Conservation (phyloP, 2,888 invertebrate genomes). For the Agrilus mali region DNA sequence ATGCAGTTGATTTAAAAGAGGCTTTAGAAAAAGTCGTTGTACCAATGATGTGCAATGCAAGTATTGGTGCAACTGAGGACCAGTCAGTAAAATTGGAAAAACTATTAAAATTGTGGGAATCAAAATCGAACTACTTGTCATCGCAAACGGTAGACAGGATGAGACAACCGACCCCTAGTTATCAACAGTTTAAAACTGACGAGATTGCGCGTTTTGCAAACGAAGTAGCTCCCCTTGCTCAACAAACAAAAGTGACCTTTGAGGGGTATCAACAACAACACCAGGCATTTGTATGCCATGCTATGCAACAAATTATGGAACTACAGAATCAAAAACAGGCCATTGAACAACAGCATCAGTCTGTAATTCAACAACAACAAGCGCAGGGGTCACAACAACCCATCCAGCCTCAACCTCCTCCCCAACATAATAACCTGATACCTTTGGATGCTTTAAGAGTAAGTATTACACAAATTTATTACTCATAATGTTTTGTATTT, state of each 20-base stretch:
- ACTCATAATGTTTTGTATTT: no score
- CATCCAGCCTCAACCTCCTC: conserved; percentile 8
- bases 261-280: conserved; percentile 74
- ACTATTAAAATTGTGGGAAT: conserved; percentile 91
- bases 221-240: conserved; percentile 62
- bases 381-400: conserved; percentile 7
- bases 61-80: conserved; percentile 72
- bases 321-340: conserved; percentile 66
- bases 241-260: conserved; percentile 71
- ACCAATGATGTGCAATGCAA: conserved; percentile 94
- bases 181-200: conserved; percentile 79
- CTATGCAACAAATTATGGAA: conserved; percentile 76
- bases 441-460: conserved; percentile 19
- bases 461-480: no score
- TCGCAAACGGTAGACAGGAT: conserved; percentile 72
- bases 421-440: conserved; percentile 17
- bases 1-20: conserved; percentile 84
- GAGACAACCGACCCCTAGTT: conserved; percentile 76
- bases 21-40: conserved; percentile 91
- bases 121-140: conserved; percentile 83
- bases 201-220: conserved; percentile 67
- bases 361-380: conserved; percentile 7
- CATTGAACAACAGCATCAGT: conserved; percentile 37
- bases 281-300: conserved; percentile 87
- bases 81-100: conserved; percentile 87